Conservation (phyloP, 2,797 vertebrate genomes). For the Diceros bicornis region DNA sequence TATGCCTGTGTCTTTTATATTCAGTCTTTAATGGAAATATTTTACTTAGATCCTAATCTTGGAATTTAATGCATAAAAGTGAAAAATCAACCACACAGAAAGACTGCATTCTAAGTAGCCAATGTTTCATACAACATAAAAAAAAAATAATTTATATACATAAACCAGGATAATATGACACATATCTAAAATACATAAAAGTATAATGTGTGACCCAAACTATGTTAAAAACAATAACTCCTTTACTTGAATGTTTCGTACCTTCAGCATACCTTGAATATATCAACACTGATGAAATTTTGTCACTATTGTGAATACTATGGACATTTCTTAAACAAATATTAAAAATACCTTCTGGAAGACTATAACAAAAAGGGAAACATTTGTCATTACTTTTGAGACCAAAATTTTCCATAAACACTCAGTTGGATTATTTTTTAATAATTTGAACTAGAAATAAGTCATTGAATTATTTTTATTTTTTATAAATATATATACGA, state of each 20-base stretch:
- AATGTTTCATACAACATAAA: background rate
- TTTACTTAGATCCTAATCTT: constrained; percentile 41
- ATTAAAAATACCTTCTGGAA: background rate
- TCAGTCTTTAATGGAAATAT: background rate
- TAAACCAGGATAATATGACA: background rate
- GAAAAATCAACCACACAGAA: background rate
- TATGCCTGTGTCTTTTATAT: background rate
- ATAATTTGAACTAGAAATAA: background rate
- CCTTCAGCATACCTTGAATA: background rate
- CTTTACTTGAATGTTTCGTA: background rate
- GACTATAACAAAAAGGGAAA: background rate
- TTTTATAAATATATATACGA: background rate
- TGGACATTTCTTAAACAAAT: background rate
- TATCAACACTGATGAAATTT: background rate
- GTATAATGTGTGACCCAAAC: background rate
- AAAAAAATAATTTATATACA: background rate
- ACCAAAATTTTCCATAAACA: background rate
- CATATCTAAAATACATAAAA: background rate
- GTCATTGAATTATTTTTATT: background rate
- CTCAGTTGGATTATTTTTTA: background rate
- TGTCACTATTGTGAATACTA: background rate
- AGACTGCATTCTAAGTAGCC: background rate
- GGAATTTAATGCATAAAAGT: background rate
- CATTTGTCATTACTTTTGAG: background rate
- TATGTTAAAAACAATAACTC: background rate